Evolutionary conservation across 2,797 vertebrate species (phyloP).

Genomic region (Danio aesculapii): DNA sequence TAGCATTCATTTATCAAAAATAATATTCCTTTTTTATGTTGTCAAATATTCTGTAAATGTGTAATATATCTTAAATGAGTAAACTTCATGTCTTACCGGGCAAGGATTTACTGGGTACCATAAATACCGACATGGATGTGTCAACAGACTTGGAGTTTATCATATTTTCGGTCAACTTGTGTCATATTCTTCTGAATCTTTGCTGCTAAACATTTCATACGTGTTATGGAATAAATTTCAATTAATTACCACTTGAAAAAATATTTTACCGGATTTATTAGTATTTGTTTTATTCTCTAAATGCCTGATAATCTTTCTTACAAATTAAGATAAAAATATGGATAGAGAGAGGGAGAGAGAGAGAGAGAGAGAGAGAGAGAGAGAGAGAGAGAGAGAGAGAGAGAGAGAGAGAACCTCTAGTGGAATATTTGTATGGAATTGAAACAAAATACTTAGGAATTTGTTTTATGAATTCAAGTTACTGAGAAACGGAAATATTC

Average conservation of each 20-base stretch:
- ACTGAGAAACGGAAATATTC: neutral
- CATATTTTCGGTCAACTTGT: neutral
- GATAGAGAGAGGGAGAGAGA: too few relatives aligned
- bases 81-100: neutral
- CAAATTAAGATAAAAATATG: too few relatives aligned
- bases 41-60: neutral
- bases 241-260: too few relatives aligned
- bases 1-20: neutral
- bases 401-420: too few relatives aligned
- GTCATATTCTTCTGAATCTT: neutral
- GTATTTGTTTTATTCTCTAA: too few relatives aligned
- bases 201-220: too few relatives aligned
- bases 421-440: neutral
- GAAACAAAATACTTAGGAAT: neutral
- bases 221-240: too few relatives aligned
- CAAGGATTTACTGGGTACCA: neutral
- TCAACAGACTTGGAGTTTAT: neutral
- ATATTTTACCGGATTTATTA: too few relatives aligned
- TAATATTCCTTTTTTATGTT: neutral
- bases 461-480: slow-evolving; percentile 19
- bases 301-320: too few relatives aligned
- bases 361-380: too few relatives aligned
- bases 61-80: neutral
- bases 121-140: neutral
- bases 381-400: too few relatives aligned